A percentile compares a stretch with the other conserved stretches of the same genome.
phyloP scores from a whole-genome alignment of 2,113 vertebrate species.

The Numida meleagris region DNA sequence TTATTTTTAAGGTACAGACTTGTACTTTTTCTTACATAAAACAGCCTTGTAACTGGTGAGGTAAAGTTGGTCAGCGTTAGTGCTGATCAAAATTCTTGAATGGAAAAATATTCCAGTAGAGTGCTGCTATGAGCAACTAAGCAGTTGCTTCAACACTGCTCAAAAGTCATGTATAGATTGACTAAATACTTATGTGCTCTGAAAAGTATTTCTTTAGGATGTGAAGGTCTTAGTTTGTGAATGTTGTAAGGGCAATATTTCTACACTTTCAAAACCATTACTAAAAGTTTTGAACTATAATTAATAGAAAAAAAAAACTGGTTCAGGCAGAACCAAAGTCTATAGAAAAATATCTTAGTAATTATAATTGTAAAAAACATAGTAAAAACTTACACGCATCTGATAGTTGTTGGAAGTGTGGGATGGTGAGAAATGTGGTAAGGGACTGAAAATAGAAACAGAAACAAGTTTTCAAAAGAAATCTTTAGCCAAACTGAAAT shows the following conservation, averaged over 20 bases:
- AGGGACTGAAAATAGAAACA: background rate
- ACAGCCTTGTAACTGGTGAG: background rate
- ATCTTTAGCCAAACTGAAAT: background rate
- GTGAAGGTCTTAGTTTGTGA: background rate
- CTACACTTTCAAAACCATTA: background rate
- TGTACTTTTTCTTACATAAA: background rate
- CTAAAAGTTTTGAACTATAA: background rate
- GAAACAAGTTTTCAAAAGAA: background rate
- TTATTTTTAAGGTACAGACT: background rate
- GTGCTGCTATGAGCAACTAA: background rate
- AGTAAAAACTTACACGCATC: background rate
- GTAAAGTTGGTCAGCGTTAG: background rate
- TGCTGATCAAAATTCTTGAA: background rate
- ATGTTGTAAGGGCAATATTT: background rate
- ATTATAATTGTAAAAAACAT: background rate
- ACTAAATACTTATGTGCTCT: background rate
- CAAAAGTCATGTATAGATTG: background rate
- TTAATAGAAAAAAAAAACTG: background rate
- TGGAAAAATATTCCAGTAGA: background rate
- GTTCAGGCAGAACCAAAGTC: background rate
- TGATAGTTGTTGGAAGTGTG: background rate
- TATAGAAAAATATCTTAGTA: background rate
- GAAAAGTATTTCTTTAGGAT: background rate
- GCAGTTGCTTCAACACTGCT: background rate
- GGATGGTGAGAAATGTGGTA: background rate